phyloP scores from a whole-genome alignment of 2,888 invertebrate species.

The Tipula confusa region DNA sequence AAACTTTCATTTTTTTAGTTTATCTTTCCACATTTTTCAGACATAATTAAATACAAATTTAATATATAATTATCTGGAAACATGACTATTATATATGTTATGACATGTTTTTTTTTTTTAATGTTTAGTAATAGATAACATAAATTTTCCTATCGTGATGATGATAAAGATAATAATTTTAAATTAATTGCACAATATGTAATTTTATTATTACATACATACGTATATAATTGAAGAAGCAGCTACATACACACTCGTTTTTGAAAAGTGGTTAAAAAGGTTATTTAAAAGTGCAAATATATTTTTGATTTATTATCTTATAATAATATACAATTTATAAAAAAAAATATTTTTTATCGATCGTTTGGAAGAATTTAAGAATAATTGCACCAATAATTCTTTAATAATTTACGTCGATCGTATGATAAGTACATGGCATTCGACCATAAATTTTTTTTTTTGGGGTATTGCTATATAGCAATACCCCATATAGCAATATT shows the following conservation, averaged over 20 bases:
- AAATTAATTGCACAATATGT: background rate
- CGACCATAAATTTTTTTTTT: too few species aligned
- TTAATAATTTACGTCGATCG: too few species aligned
- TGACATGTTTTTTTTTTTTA: background rate
- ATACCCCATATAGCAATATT: too few species aligned
- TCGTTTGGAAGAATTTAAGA: too few species aligned
- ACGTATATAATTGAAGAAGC: background rate
- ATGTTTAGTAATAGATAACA: background rate
- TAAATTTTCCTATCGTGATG: background rate
- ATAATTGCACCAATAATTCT: too few species aligned
- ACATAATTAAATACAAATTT: background rate
- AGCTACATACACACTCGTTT: background rate
- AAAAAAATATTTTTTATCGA: too few species aligned
- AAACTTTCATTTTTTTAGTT: slow-evolving; percentile 12
- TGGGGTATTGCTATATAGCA: too few species aligned
- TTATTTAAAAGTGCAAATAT: background rate
- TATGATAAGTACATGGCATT: too few species aligned
- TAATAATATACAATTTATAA: background rate
- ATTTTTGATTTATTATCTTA: background rate
- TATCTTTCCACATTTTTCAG: background rate
- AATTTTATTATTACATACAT: background rate
- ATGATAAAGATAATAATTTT: background rate
- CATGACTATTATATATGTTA: background rate
- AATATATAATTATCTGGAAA: background rate
- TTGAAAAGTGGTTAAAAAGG: too few species aligned